Percentiles rank a stretch among this genome's conserved stretches.
Conservation (phyloP, 2,888 invertebrate genomes). For the Ophioninae sp. region DNA sequence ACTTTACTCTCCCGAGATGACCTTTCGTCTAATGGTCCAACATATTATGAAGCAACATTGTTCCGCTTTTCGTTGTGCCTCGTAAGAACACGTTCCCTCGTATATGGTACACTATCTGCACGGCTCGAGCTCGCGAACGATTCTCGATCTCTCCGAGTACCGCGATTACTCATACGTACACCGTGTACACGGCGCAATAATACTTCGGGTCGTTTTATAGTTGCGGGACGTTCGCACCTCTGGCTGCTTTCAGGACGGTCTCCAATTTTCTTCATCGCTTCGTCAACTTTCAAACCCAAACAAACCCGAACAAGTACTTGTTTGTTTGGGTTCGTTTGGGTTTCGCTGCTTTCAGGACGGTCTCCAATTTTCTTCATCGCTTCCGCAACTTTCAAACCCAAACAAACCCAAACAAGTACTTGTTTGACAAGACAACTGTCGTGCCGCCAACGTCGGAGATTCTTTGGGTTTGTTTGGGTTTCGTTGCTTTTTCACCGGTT, state of each 20-base stretch:
- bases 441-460: too few relatives aligned
- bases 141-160: constrained; percentile 53
- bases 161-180: constrained; percentile 23
- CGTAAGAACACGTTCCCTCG: constrained; percentile 27
- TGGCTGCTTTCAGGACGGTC: not conserved
- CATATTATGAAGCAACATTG: constrained; percentile 58
- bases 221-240: not conserved
- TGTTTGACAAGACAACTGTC: too few relatives aligned
- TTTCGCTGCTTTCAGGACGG: too few relatives aligned
- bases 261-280: not conserved
- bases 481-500: too few relatives aligned
- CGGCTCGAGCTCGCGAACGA: constrained; percentile 53
- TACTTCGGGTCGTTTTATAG: not conserved
- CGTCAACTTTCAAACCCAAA: not conserved
- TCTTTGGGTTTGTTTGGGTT: too few relatives aligned
- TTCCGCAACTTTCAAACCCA: too few relatives aligned
- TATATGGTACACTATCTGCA: constrained; percentile 14
- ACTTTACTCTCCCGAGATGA: constrained; percentile 48
- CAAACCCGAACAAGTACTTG: not conserved
- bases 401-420: too few relatives aligned
- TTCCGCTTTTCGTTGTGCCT: constrained; percentile 38
- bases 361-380: too few relatives aligned
- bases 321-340: too few relatives aligned
- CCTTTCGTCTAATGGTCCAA: constrained; percentile 62
- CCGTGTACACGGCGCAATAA: not conserved